Evolutionary conservation across 2,888 invertebrate genomes (phyloP), one percentile per base, ranked within the genome.

Genomic region (Hylaea fasciaria): DNA sequence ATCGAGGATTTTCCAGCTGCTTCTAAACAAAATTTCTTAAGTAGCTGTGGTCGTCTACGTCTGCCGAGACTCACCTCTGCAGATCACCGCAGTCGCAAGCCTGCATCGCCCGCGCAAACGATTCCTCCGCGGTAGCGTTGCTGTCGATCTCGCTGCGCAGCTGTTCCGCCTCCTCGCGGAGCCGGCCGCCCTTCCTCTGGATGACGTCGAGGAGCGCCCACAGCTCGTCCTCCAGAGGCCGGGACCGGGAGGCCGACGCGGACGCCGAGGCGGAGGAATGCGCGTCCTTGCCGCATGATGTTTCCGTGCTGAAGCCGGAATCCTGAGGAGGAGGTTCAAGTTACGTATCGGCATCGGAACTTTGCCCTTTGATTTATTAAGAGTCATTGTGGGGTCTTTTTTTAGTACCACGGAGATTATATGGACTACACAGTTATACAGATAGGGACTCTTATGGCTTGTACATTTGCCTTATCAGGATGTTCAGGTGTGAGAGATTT

Each of bases 261-360:
- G 87, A 87, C 56, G 78, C 92, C 73, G 88, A 85, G 32, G 94
- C 87, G 81, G 95, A 95, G 17, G 95, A 95, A 80, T 96, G 96
- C 67, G 96, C 95, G 82, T 96, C 96, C 85, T 96, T 96, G 77
- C 95, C 96, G 78, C 95, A 95, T 54, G 96, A 96, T 52, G 97
- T 96, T 89, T 97, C 97, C 63, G 97, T 97, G 85, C 97, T 97
- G 91, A 97, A 97, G 56, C 97, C 97, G 49, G 97, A 97, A 89
- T 97, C 97, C 76, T 95, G 86, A 8, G 48, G 0, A 56, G 10
- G 43, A 16, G n/a, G 2, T 12, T 53, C 7, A 7, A 13, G 13
- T 29, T 3, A 29, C 13, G 28, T 9, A 13, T 13, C 14, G 13
- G 0, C 14, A 0, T 14, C 40, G 14, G 14, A 40, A 13, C 12